A percentile compares a stretch with the other conserved stretches of the same genome.
phyloP scores from a whole-genome alignment of 2,888 invertebrate genomes.

The Mylabris sibirica region DNA sequence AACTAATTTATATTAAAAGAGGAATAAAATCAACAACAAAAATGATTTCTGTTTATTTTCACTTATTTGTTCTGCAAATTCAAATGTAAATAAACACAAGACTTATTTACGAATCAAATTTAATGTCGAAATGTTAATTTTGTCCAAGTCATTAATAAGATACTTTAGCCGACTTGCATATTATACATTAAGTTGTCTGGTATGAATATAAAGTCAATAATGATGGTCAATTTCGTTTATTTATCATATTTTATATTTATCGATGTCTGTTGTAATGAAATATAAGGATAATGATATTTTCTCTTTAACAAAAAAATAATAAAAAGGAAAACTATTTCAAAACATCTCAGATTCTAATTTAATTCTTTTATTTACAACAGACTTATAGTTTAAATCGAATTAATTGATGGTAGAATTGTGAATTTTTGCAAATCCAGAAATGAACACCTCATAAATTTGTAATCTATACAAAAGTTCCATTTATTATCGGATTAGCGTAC shows the following conservation, averaged over 20 bases:
- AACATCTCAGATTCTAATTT: background rate
- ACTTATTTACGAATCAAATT: slow-evolving; percentile 27
- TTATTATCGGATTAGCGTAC: background rate
- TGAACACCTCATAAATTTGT: slow-evolving; percentile 4
- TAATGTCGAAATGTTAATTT: slow-evolving; percentile 46
- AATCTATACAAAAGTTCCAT: background rate
- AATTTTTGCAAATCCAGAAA: background rate
- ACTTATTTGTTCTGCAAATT: background rate
- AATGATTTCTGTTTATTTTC: background rate
- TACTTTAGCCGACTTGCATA: slow-evolving; percentile 47
- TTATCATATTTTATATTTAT: slow-evolving; percentile 33
- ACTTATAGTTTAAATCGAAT: background rate
- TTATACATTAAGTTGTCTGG: slow-evolving; percentile 18
- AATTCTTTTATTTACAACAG: background rate
- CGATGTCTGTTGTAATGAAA: slow-evolving; percentile 30
- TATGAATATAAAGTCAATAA: slow-evolving; percentile 27
- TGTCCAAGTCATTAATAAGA: slow-evolving; percentile 49
- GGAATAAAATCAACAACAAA: background rate
- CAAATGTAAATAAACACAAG: background rate
- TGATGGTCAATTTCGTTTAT: slow-evolving; percentile 30
- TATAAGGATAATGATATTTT: slow-evolving; percentile 7
- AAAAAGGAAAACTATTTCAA: background rate
- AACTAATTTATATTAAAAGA: background rate
- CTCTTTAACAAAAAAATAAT: no score
- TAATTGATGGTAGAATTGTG: background rate